Conservation (phyloP, 2,113 vertebrate species). For the Hippocampus zosterae region DNA sequence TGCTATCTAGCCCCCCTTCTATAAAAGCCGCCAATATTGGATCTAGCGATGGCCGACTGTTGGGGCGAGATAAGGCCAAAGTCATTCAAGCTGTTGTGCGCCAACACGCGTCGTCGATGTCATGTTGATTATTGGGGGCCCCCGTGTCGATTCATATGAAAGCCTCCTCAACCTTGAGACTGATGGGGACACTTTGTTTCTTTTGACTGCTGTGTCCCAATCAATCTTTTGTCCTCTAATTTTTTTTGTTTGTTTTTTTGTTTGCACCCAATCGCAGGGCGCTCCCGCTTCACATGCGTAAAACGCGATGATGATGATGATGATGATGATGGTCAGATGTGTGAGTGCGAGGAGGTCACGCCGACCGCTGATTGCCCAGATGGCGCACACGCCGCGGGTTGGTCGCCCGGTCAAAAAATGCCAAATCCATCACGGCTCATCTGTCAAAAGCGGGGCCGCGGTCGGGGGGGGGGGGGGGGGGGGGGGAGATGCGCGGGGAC, state of each 20-base stretch:
- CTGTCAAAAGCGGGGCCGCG: neutral
- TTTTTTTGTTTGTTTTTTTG: neutral
- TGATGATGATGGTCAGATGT: constrained; percentile 36
- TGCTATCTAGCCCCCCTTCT: constrained; percentile 21
- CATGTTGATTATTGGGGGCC: constrained; percentile 2
- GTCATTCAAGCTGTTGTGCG: neutral
- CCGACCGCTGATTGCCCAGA: constrained; percentile 58
- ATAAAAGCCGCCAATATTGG: constrained; percentile 21
- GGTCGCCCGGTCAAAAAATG: constrained; percentile 26
- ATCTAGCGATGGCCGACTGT: constrained; percentile 27
- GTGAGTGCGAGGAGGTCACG: constrained; percentile 48
- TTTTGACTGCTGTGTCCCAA: constrained; percentile 6
- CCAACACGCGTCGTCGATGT: constrained; percentile 5
- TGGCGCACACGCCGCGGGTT: constrained; percentile 39
- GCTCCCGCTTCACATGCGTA: constrained; percentile 21
- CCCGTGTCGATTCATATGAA: constrained; percentile 6
- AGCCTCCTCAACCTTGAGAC: constrained; percentile 22
- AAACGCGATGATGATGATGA: constrained; percentile 18
- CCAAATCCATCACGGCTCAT: constrained; percentile 32
- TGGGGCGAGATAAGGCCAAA: constrained; percentile 29
- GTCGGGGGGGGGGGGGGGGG: neutral
- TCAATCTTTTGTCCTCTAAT: constrained; percentile 16
- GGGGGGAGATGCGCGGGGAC: neutral
- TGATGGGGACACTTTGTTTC: constrained; percentile 15
- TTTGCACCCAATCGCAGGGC: constrained; percentile 13